Evolutionary conservation across 2,797 vertebrate species (phyloP).

Genomic region (Hoplostethus atlanticus): DNA sequence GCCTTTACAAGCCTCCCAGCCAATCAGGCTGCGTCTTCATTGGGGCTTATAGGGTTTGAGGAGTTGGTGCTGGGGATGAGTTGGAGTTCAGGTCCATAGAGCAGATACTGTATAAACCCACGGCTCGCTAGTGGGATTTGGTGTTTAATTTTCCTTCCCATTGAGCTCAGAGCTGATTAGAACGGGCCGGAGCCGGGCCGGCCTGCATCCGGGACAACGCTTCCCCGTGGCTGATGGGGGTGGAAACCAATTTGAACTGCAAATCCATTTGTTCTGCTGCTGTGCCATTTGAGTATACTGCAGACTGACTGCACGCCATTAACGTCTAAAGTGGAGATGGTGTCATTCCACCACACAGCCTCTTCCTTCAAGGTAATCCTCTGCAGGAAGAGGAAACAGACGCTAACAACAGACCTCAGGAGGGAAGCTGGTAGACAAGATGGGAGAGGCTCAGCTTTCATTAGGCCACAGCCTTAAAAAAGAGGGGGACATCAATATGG

Average conservation of each 20-base stretch:
- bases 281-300: not conserved
- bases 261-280: slow-evolving; percentile 36
- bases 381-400: slow-evolving; percentile 23
- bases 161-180: slow-evolving; percentile 5
- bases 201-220: no score
- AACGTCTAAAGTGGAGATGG: not conserved
- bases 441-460: no score
- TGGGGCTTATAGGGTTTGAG: not conserved
- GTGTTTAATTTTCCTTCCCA: slow-evolving; percentile 31
- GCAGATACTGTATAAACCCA: not conserved
- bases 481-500: no score
- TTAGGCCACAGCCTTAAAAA: no score
- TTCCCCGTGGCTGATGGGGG: not conserved
- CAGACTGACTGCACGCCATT: slow-evolving; percentile 12
- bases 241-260: slow-evolving; percentile 28
- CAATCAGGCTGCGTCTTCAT: slow-evolving; percentile 11
- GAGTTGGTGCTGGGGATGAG: not conserved
- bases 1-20: not conserved
- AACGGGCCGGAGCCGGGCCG: not conserved
- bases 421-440: no score
- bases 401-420: no score
- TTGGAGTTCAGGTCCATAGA: not conserved
- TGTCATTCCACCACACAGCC: not conserved
- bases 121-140: not conserved
- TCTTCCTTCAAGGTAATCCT: slow-evolving; percentile 5